Percentiles rank a stretch among this genome's conserved stretches.
phyloP scores from a whole-genome alignment of 2,113 vertebrate species.

The Neodontobutis hainanensis region DNA sequence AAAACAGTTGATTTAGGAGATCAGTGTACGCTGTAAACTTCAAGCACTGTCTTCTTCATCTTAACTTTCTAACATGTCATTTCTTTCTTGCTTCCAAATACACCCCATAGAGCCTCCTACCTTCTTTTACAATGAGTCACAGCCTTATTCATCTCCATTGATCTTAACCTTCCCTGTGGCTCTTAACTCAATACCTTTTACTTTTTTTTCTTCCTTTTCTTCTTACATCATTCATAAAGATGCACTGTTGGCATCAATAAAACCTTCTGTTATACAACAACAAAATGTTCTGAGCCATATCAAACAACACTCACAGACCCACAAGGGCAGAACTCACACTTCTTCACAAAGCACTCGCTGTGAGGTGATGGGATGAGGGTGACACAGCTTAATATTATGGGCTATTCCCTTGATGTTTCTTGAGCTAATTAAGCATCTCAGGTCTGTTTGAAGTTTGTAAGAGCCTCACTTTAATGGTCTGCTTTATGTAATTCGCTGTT shows the following conservation, averaged over 20 bases:
- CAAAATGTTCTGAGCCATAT: slow-evolving; percentile 19
- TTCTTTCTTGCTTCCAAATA: background rate
- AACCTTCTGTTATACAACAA: slow-evolving; percentile 21
- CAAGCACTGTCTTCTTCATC: background rate
- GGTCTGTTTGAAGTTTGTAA: slow-evolving; percentile 61
- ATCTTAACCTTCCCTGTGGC: slow-evolving; percentile 42
- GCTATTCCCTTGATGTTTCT: slow-evolving; percentile 65
- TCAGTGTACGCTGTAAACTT: background rate
- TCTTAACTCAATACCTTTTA: slow-evolving; percentile 41
- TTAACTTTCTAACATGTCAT: background rate
- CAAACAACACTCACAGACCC: background rate
- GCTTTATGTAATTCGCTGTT: slow-evolving; percentile 36
- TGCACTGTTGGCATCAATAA: slow-evolving; percentile 23
- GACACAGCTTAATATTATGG: slow-evolving; percentile 57
- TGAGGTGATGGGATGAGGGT: slow-evolving; percentile 50
- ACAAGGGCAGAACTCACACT: slow-evolving; percentile 12
- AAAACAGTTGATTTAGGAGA: too few relatives aligned
- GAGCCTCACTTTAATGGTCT: slow-evolving; percentile 38
- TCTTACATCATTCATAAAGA: slow-evolving; percentile 59
- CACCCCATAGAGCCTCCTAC: background rate
- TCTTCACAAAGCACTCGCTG: background rate
- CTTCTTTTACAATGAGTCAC: slow-evolving; percentile 42
- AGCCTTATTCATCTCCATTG: slow-evolving; percentile 41
- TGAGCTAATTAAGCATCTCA: slow-evolving; percentile 63
- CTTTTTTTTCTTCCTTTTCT: slow-evolving; percentile 35